These are phyloP conservation scores for Leptopilina clavipes DNA, from an alignment of 1,140 invertebrate genomes.

Conservation along the genomic window DNA sequence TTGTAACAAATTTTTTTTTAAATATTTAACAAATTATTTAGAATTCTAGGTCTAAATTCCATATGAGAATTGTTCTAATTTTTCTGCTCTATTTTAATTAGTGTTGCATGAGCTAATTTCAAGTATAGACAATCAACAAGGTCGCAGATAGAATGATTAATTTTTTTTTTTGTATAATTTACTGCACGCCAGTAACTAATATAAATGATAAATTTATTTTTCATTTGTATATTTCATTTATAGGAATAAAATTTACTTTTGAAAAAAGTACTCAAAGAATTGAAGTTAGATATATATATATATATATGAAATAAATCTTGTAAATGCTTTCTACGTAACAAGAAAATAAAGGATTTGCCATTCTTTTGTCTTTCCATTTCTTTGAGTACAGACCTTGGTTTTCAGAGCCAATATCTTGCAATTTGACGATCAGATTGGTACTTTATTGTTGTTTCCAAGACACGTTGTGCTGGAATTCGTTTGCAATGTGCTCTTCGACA, in stretches of 20 bases:
- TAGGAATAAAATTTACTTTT: no score
- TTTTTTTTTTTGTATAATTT: neutral
- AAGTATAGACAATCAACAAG: neutral
- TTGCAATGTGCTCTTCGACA: conserved; percentile 11
- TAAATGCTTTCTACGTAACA: neutral
- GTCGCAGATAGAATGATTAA: neutral
- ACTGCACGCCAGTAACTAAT: no score
- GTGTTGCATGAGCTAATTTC: neutral
- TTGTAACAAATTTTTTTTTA: no score
- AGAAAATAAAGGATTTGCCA: neutral
- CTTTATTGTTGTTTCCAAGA: conserved; percentile 21
- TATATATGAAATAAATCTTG: no score
- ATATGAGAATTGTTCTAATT: neutral
- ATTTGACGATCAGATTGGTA: conserved; percentile 27
- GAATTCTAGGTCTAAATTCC: neutral
- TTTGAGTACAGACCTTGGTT: neutral
- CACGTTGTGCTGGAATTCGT: conserved; percentile 13
- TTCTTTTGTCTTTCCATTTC: neutral
- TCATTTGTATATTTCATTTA: no score
- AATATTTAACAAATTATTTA: no score
- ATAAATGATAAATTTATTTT: no score
- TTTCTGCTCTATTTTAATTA: conserved; percentile 13
- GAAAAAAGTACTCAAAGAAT: neutral
- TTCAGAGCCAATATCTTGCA: conserved; percentile 27
- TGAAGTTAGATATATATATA: neutral